Base-by-base conservation (phyloP, 2,888 invertebrate species). In the Drosophila neonasuta region DNA sequence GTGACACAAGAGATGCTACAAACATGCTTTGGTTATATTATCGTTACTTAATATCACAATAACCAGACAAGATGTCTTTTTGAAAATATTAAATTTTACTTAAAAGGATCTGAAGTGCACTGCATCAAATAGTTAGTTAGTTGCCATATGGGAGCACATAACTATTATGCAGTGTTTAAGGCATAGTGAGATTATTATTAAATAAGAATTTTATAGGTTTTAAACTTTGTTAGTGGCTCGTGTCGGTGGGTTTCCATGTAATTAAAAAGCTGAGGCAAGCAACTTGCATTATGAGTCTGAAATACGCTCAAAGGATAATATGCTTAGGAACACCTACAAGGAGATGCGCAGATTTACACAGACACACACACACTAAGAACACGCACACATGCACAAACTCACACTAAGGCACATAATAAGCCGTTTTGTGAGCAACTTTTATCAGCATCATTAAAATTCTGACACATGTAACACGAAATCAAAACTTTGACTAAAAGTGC, bases 401-500 rank as follows among this genome's bases (percentile, higher is more conserved):
- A 75, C 57, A 69, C 79, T 75, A 48, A 59, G 65, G 55, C 81
- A 76, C 87, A 66, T 82, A 82, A 82, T 86, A 82, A 82, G 81
- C 87, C 81, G 84, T 84, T 82, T 84, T 60, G 73, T 64, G 79
- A 71, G 72, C 71, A 87, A 82, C 83, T 84, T 85, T 84, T 84
- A 84, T 84, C 87, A 84, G 83, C 83, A 84, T 84, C 83, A 84
- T 87, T 84, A 84, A 84, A 84, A 84, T 86, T 84, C 87, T 87
- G 83, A 84, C 83, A 84, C 83, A 84, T 84, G 83, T 84, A 84
- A 84, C 83, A 84, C 83, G 87, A 84, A 87, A 84, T 84, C 83
- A 87, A 84, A 84, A 84, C 83, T 84, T 84, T 87, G 83, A 86
- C 80, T 87, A 82, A 84, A 84, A 87, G 83, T 86, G 83, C 78